Conservation (phyloP, 2,888 invertebrate genomes). For the Cataglyphis cursor region DNA sequence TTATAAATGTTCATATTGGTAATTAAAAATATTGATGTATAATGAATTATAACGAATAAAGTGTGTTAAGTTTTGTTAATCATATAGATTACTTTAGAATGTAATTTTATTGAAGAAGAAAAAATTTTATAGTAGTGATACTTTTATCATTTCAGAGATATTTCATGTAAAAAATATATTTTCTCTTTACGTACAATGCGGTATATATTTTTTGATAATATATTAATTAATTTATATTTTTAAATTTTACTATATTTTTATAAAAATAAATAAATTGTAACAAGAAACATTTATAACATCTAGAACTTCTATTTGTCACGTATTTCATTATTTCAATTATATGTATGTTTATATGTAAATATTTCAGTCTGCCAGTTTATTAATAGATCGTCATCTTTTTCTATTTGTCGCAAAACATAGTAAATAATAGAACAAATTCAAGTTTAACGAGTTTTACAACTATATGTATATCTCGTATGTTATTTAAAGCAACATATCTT, state of each 20-base stretch:
- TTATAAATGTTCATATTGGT: not conserved
- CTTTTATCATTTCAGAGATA: not conserved
- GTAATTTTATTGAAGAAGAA: not conserved
- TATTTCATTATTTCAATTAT: not conserved
- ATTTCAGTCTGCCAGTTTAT: not conserved
- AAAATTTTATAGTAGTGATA: not conserved
- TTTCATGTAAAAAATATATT: not conserved
- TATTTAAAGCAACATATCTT: constrained; percentile 7
- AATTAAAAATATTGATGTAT: not conserved
- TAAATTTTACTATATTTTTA: not conserved
- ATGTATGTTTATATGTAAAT: not conserved
- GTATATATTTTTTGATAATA: not conserved
- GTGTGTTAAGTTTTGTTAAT: constrained; percentile 9
- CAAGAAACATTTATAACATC: not conserved
- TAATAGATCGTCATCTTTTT: not conserved
- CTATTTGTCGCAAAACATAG: constrained; percentile 3
- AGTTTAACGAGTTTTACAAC: not conserved
- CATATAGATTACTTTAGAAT: not conserved
- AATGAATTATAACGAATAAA: not conserved
- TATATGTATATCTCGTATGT: not conserved
- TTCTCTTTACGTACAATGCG: not conserved
- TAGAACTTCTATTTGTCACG: not conserved
- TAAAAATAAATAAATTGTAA: not conserved
- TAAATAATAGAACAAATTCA: not conserved
- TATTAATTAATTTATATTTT: not conserved